These are phyloP conservation scores for Plagiodera versicolora DNA, from an alignment of 2,888 invertebrate genomes.

Conservation along the genomic window DNA sequence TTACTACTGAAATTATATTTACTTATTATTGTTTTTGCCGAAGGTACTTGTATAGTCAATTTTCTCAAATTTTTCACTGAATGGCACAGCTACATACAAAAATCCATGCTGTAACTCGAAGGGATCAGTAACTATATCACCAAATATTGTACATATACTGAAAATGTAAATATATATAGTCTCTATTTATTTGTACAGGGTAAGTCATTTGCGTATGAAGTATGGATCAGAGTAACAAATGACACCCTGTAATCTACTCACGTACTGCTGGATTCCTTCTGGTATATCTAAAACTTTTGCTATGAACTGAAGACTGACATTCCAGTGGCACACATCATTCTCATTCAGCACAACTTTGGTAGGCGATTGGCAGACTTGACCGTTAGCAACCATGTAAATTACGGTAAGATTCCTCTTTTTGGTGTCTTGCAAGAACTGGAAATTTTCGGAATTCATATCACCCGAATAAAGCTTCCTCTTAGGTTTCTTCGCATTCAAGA, in stretches of 20 bases:
- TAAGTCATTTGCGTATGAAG: too few relatives aligned
- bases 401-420: slow-evolving; percentile 22
- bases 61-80: slow-evolving; percentile 27
- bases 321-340: slow-evolving; percentile 21
- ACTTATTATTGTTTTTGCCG: neutral
- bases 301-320: slow-evolving; percentile 16
- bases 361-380: slow-evolving; percentile 18
- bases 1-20: neutral
- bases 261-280: slow-evolving; percentile 24
- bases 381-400: slow-evolving; percentile 23
- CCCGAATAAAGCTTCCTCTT: slow-evolving; percentile 21
- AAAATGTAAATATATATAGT: slow-evolving; percentile 4
- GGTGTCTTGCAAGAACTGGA: slow-evolving; percentile 19
- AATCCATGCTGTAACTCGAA: slow-evolving; percentile 32
- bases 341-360: slow-evolving; percentile 25
- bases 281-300: slow-evolving; percentile 27
- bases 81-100: slow-evolving; percentile 34
- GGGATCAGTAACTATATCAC: slow-evolving; percentile 24
- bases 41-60: slow-evolving; percentile 27
- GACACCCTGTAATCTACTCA: neutral
- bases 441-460: slow-evolving; percentile 16
- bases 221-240: too few relatives aligned
- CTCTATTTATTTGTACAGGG: too few relatives aligned
- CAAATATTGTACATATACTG: slow-evolving; percentile 29
- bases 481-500: slow-evolving; percentile 13